These are phyloP conservation scores for Pachycephala philippinensis DNA, from an alignment of 2,113 vertebrate genomes.

Conservation along the genomic window DNA sequence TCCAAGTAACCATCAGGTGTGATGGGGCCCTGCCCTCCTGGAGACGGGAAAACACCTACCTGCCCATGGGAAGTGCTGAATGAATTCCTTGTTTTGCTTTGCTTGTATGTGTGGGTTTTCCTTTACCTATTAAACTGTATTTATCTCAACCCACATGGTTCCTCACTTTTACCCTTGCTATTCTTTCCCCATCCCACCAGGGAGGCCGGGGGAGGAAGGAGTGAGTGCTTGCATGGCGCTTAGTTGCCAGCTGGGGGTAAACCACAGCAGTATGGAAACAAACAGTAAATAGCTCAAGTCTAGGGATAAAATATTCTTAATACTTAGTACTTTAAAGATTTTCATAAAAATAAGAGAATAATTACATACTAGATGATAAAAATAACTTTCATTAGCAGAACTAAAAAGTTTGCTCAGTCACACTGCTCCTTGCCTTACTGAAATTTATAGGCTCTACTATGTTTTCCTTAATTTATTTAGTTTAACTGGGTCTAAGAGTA, in stretches of 20 bases:
- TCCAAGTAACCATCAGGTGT: fast-evolving
- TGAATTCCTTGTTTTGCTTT: background rate
- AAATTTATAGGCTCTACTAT: background rate
- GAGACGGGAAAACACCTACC: background rate
- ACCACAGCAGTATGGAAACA: background rate
- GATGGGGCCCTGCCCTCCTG: background rate
- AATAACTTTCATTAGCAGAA: background rate
- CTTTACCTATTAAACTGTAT: background rate
- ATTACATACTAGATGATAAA: background rate
- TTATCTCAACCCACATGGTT: background rate
- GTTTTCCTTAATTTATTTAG: background rate
- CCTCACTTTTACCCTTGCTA: background rate
- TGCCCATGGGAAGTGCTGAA: background rate
- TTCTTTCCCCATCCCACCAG: background rate
- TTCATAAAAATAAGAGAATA: background rate
- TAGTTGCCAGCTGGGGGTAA: background rate
- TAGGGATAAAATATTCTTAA: background rate
- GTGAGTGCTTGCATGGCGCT: background rate
- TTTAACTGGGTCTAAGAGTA: background rate
- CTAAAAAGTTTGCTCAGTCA: background rate
- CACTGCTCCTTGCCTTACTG: background rate
- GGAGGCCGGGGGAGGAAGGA: fast-evolving
- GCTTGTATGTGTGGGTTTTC: fast-evolving
- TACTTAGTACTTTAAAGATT: background rate
- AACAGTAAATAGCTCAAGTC: background rate